Percentiles rank a stretch among this genome's conserved stretches.
These are phyloP conservation scores for Napeogenes inachia DNA, from an alignment of 2,888 invertebrate genomes.

Conservation along the genomic window DNA sequence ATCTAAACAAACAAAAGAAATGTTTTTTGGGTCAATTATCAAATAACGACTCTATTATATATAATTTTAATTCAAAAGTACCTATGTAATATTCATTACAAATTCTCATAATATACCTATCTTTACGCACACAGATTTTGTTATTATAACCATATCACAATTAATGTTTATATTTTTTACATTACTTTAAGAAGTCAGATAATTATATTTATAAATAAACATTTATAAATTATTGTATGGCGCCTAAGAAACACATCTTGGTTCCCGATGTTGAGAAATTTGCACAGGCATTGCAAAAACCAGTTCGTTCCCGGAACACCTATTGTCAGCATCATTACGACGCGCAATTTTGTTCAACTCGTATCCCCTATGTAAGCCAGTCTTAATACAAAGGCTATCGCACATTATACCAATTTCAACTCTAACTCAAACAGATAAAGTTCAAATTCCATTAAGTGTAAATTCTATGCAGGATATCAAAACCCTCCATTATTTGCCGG, in stretches of 20 bases:
- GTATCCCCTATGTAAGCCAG: slow-evolving; percentile 71
- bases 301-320: slow-evolving; percentile 64
- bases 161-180: no score
- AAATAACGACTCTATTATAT: no score
- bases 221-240: slow-evolving; percentile 36
- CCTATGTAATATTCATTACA: no score
- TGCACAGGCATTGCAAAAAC: slow-evolving; percentile 67
- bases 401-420: slow-evolving; percentile 30
- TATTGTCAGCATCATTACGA: slow-evolving; percentile 67
- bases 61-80: no score
- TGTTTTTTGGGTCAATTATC: no score
- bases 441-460: slow-evolving; percentile 30
- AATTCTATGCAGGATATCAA: slow-evolving; percentile 46
- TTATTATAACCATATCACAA: no score
- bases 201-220: no score
- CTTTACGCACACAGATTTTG: no score
- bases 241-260: slow-evolving; percentile 51
- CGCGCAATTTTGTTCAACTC: slow-evolving; percentile 68
- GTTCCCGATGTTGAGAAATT: slow-evolving; percentile 55
- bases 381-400: slow-evolving; percentile 51
- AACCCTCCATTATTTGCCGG: slow-evolving; percentile 66
- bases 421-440: slow-evolving; percentile 18
- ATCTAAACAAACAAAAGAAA: no score
- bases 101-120: no score
- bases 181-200: no score